Evolutionary conservation across 2,888 invertebrate genomes (phyloP).

Genomic region (Caradrina clavipalpis): DNA sequence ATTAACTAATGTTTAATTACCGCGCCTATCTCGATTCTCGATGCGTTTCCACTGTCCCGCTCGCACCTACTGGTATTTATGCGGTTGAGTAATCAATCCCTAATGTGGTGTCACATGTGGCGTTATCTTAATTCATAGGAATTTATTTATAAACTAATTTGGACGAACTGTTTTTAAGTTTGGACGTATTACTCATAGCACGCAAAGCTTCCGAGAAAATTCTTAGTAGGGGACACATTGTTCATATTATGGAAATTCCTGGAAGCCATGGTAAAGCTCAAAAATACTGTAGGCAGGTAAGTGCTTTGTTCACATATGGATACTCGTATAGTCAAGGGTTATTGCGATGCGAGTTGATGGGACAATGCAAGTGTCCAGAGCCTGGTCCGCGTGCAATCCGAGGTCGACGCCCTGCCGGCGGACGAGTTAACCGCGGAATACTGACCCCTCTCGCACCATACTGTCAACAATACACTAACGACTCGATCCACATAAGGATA

Average conservation of each 20-base stretch:
- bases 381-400: constrained; percentile 75
- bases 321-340: constrained; percentile 70
- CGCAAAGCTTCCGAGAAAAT: constrained; percentile 6
- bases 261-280: constrained; percentile 22
- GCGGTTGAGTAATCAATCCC: constrained; percentile 59
- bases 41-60: constrained; percentile 55
- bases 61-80: constrained; percentile 49
- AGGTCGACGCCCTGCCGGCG: constrained; percentile 81
- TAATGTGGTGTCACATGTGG: constrained; percentile 36
- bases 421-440: constrained; percentile 82
- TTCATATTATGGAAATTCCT: constrained; percentile 14
- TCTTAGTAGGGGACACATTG: constrained; percentile 10
- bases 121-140: constrained; percentile 50
- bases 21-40: constrained; percentile 62
- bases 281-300: constrained; percentile 10
- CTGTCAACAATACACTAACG: constrained; percentile 67
- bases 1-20: constrained; percentile 69
- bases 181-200: constrained; percentile 21
- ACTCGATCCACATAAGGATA: constrained; percentile 67
- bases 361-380: constrained; percentile 80
- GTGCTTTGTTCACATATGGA: constrained; percentile 18
- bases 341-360: constrained; percentile 70
- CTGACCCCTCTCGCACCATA: constrained; percentile 79
- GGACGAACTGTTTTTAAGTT: constrained; percentile 8
- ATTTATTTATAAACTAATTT: constrained; percentile 33